Evolutionary conservation across 53 echinoderm and acorn worm species (phyloP).

Genomic region (Patiria pectinifera): DNA sequence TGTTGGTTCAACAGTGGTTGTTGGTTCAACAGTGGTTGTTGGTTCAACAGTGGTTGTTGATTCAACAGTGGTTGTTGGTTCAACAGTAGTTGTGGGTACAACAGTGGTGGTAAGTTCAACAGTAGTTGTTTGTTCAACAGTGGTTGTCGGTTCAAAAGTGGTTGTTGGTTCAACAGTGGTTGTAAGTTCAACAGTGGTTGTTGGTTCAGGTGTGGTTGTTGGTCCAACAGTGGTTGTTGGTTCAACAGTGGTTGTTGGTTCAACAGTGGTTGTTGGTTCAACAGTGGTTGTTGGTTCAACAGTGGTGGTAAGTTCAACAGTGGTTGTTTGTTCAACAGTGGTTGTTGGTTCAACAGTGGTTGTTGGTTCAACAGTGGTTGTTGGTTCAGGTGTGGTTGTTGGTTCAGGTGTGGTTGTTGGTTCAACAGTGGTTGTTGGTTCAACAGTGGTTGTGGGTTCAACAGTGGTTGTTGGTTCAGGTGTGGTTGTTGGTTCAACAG

Average conservation of each 20-base stretch:
- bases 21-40: not conserved
- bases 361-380: not conserved
- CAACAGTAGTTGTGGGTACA: not conserved
- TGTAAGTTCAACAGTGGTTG: not conserved
- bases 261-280: no score
- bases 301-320: no score
- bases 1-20: not conserved
- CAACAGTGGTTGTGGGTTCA: not conserved
- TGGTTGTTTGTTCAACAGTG: not conserved
- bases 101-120: not conserved
- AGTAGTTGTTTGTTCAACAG: not conserved
- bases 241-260: no score
- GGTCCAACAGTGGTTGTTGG: not conserved
- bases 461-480: not conserved
- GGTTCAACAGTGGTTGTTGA: not conserved
- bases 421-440: not conserved
- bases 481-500: not conserved
- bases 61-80: not conserved
- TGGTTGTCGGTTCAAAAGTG: not conserved
- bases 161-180: not conserved
- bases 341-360: not conserved
- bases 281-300: no score
- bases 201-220: not conserved
- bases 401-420: not conserved
- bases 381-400: no score